These are phyloP conservation scores for Nasonia giraulti DNA, from an alignment of 1,140 invertebrate genomes.

Conservation along the genomic window DNA sequence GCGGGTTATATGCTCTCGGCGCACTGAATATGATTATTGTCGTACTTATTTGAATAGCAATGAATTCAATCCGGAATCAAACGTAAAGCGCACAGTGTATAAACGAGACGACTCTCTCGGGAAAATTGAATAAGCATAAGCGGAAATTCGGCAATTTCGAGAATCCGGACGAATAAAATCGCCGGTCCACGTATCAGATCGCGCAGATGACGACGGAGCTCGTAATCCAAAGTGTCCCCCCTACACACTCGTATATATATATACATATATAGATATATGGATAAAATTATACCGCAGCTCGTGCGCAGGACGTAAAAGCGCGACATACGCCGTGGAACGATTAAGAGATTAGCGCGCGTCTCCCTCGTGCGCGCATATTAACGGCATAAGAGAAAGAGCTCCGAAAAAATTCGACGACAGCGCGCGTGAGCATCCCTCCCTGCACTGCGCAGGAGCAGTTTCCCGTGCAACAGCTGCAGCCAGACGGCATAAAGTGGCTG, in stretches of 20 bases:
- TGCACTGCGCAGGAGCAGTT: neutral
- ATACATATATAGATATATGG: neutral
- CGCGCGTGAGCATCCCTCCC: neutral
- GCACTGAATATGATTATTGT: too few relatives aligned
- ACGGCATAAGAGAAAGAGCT: neutral
- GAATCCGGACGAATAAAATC: too few relatives aligned
- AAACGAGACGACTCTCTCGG: too few relatives aligned
- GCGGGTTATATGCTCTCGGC: too few relatives aligned
- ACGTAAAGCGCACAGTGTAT: too few relatives aligned
- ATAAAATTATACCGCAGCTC: neutral
- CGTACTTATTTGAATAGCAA: too few relatives aligned
- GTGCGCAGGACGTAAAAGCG: neutral
- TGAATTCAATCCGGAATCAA: too few relatives aligned
- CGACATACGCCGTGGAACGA: neutral
- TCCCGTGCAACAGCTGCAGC: constrained; percentile 34
- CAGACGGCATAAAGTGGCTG: constrained; percentile 36
- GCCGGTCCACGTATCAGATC: too few relatives aligned
- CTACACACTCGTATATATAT: neutral
- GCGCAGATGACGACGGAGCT: neutral
- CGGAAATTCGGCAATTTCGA: too few relatives aligned
- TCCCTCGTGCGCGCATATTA: neutral
- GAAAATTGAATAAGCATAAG: too few relatives aligned
- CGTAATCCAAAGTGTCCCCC: neutral
- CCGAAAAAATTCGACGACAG: constrained; percentile 18
- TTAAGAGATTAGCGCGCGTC: constrained; percentile 21